Evolutionary conservation across 2,113 vertebrate species (phyloP).

Genomic region (Delphinus delphis): DNA sequence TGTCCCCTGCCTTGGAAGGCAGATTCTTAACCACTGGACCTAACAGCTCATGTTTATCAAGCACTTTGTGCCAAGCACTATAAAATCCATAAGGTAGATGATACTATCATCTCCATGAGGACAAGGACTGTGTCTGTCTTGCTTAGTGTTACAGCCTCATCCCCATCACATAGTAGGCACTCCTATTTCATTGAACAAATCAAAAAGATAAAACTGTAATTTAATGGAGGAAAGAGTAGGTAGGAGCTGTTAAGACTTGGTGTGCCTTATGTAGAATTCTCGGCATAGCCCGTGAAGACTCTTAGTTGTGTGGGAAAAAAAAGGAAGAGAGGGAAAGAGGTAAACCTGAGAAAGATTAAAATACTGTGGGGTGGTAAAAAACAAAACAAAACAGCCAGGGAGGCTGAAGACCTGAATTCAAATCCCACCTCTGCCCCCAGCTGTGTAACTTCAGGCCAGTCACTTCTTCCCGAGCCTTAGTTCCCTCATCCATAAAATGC

Average conservation of each 20-base stretch:
- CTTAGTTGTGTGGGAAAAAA: neutral
- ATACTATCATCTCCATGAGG: neutral
- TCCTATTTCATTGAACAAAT: neutral
- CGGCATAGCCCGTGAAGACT: neutral
- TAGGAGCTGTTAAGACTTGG: neutral
- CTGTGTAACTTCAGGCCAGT: neutral
- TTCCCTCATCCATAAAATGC: conserved; percentile 11
- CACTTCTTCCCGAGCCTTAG: neutral
- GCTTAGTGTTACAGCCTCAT: neutral
- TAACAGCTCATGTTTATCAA: neutral
- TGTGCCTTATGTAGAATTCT: neutral
- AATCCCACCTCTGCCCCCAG: neutral
- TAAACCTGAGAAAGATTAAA: neutral
- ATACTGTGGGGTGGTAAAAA: neutral
- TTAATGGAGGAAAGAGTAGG: neutral
- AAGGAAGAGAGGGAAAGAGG: neutral
- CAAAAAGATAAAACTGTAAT: neutral
- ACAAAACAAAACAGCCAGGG: neutral
- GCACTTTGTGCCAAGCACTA: neutral
- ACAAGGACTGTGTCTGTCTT: neutral
- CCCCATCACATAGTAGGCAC: neutral
- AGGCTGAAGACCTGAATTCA: neutral
- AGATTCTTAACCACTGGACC: too few species aligned
- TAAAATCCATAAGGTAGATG: neutral
- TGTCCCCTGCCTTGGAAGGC: too few species aligned